Evolutionary conservation across 2,888 invertebrate genomes (phyloP).

Genomic region (Macrosiphum euphorbiae): DNA sequence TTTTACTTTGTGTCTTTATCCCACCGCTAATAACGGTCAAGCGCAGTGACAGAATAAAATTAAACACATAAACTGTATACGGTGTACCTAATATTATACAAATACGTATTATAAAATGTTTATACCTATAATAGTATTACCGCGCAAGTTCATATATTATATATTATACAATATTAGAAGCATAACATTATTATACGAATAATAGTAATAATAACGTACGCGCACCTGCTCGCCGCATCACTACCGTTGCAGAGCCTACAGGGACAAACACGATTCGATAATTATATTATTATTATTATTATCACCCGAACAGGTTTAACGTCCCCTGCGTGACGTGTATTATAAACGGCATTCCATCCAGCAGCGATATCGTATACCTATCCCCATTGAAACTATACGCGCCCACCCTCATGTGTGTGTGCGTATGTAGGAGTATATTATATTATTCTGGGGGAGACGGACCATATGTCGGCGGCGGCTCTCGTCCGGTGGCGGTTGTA

Average conservation of each 20-base stretch:
- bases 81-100: background rate
- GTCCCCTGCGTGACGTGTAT: slow-evolving; percentile 40
- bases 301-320: slow-evolving; percentile 47
- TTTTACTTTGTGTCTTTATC: background rate
- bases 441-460: slow-evolving; percentile 25
- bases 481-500: slow-evolving; percentile 29
- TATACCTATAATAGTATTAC: background rate
- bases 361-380: background rate
- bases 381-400: slow-evolving; percentile 11
- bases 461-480: slow-evolving; percentile 32
- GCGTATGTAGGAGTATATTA: background rate
- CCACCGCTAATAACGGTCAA: background rate
- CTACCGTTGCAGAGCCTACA: background rate
- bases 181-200: background rate
- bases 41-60: background rate
- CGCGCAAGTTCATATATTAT: background rate
- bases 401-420: background rate
- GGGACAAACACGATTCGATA: slow-evolving; percentile 32
- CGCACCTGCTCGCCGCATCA: background rate
- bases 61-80: background rate
- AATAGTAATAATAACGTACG: background rate
- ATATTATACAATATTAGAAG: background rate
- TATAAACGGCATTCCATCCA: slow-evolving; percentile 46
- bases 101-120: background rate
- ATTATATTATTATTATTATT: slow-evolving; percentile 30